Conservation (phyloP, 2,888 invertebrate genomes). For the Drosophila rubida region DNA sequence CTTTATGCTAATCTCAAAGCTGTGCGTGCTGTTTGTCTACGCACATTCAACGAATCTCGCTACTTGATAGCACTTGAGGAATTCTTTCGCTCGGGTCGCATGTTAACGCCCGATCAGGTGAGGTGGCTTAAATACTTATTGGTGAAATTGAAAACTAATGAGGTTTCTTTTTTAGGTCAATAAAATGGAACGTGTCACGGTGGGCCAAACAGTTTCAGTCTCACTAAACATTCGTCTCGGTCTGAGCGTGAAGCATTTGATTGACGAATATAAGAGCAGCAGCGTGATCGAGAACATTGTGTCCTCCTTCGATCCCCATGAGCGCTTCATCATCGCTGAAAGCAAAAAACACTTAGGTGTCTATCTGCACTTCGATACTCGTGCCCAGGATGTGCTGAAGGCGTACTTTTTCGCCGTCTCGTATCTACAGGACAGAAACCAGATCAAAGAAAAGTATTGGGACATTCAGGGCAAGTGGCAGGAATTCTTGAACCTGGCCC, state of each 20-base stretch:
- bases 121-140: neutral
- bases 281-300: conserved; percentile 84
- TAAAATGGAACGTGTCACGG: conserved; percentile 89
- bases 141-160: neutral
- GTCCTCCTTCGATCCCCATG: conserved; percentile 85
- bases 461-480: conserved; percentile 86
- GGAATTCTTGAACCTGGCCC: conserved; percentile 83
- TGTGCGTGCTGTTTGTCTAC: conserved; percentile 91
- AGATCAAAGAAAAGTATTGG: conserved; percentile 85
- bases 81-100: conserved; percentile 88
- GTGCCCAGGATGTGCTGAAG: conserved; percentile 84
- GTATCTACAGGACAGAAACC: conserved; percentile 84
- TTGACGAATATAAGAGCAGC: conserved; percentile 83
- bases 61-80: conserved; percentile 89
- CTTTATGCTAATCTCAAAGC: conserved; percentile 95
- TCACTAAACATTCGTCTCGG: conserved; percentile 83
- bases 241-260: conserved; percentile 82
- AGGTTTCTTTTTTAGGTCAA: conserved; percentile 85
- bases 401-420: conserved; percentile 85
- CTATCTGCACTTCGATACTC: conserved; percentile 85
- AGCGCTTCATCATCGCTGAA: conserved; percentile 84
- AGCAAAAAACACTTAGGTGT: conserved; percentile 83
- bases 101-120: conserved; percentile 88
- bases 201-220: conserved; percentile 86
- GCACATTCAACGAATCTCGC: conserved; percentile 92